phyloP scores from a whole-genome alignment of 2,113 vertebrate species.

The Phrynocephalus versicolor region DNA sequence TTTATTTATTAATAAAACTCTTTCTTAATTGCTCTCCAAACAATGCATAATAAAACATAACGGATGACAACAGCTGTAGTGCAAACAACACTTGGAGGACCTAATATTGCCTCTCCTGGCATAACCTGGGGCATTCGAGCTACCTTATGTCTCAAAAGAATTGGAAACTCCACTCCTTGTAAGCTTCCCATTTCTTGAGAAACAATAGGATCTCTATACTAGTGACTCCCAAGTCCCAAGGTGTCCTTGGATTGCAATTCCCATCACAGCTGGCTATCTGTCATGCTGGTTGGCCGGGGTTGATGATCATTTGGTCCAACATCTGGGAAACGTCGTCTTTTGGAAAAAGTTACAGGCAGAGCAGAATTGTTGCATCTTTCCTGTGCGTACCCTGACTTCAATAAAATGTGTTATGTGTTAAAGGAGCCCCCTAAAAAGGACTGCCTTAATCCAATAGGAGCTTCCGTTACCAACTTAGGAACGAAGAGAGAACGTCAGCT shows the following conservation, averaged over 20 bases:
- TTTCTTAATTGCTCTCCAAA: too few species aligned
- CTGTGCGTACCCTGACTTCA: conserved; percentile 31
- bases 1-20: too few species aligned
- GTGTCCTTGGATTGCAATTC: background rate
- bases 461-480: conserved; percentile 11
- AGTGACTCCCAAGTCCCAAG: background rate
- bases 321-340: background rate
- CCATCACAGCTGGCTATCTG: background rate
- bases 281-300: background rate
- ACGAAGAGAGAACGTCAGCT: background rate
- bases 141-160: background rate
- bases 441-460: conserved; percentile 30
- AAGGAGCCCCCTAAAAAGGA: conserved; percentile 6
- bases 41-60: background rate
- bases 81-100: background rate
- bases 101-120: background rate
- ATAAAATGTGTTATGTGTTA: conserved; percentile 18
- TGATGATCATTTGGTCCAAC: background rate
- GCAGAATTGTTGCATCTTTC: background rate
- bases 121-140: background rate
- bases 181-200: conserved; percentile 14
- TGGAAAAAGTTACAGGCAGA: background rate
- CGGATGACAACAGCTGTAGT: background rate
- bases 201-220: background rate
- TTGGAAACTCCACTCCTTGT: conserved; percentile 36